Evolutionary conservation across 2,113 vertebrate species (phyloP), one percentile per base, ranked within the genome.

Genomic region (Pseudorasbora parva): DNA sequence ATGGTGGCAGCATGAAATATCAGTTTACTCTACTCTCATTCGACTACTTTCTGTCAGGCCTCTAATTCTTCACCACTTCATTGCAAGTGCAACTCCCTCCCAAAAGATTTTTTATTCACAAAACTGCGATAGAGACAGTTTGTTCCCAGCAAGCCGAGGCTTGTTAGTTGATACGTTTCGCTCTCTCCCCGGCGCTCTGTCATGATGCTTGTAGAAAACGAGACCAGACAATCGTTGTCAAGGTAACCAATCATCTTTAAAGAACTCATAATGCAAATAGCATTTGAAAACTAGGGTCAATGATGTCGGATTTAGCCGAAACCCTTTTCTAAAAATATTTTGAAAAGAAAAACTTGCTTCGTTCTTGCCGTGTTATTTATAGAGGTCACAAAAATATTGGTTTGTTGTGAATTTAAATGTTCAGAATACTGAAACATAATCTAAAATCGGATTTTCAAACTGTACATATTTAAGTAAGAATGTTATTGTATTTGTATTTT

Each of bases 161-260:
- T 81, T 78, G 86, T 82, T 84, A 62, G 68, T 84, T 85, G 77
- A 86, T 86, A 88, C 78, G 83, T 85, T 87, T 77, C 81, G 21
- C 64, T 45, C 73, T 77, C 47, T 66, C 66, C 27, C 80, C 73
- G 74, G 73, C 81, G 14, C 73, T 51, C 73, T 68, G 72, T 87
- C 79, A 83, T 86, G 84, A 89, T 81, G 80, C 82, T 85, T 72
- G 87, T 78, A 83, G 84, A 90, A 78, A 78, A 62, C 8, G 4
- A 78, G 86, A 87, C 84, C 62, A 81, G 85, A 86, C 87, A 87
- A 85, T 80, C 74, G 87, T 88, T 90, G 89, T 87, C 89, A 90
- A 87, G 86, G 89, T 75, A 88, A 90, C 89, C 82, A 78, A 73
- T 64, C 47, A 41, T 75, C 75, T 81, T 84, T 69, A 74, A 69